Evolutionary conservation across 2,113 vertebrate genomes (phyloP).

Genomic region (Amblyornis subalaris): DNA sequence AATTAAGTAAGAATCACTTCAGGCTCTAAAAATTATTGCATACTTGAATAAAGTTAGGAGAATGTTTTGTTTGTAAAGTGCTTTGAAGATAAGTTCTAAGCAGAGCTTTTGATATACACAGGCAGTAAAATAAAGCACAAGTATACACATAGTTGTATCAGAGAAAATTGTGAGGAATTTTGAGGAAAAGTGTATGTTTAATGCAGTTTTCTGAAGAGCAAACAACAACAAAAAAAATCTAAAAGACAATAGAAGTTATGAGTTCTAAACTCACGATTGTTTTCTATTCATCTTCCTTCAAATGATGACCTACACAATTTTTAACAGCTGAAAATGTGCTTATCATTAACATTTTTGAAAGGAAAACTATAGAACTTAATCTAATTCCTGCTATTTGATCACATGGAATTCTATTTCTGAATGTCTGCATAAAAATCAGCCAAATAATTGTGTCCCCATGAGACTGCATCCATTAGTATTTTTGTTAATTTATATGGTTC

Average conservation of each 20-base stretch:
- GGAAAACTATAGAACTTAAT: not conserved
- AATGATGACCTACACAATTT: not conserved
- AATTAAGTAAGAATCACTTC: conserved; percentile 9
- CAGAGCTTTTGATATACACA: not conserved
- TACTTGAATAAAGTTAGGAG: not conserved
- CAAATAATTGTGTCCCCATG: not conserved
- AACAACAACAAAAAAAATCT: not conserved
- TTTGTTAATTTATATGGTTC: not conserved
- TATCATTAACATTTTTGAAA: not conserved
- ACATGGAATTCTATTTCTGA: not conserved
- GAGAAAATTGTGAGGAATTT: not conserved
- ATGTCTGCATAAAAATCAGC: not conserved
- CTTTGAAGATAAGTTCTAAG: conserved; percentile 7
- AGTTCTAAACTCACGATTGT: not conserved
- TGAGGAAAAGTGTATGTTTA: not conserved
- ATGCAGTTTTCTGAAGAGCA: not conserved
- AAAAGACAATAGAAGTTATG: not conserved
- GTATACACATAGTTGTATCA: not conserved
- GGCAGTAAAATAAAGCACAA: not conserved
- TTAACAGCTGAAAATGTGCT: not conserved
- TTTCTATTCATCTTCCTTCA: not conserved
- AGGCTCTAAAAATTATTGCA: not conserved
- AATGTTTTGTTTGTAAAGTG: not conserved
- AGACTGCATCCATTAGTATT: not conserved
- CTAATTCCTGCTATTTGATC: not conserved